phyloP scores from a whole-genome alignment of 1,140 invertebrate species.

The Charaxes varanes region DNA sequence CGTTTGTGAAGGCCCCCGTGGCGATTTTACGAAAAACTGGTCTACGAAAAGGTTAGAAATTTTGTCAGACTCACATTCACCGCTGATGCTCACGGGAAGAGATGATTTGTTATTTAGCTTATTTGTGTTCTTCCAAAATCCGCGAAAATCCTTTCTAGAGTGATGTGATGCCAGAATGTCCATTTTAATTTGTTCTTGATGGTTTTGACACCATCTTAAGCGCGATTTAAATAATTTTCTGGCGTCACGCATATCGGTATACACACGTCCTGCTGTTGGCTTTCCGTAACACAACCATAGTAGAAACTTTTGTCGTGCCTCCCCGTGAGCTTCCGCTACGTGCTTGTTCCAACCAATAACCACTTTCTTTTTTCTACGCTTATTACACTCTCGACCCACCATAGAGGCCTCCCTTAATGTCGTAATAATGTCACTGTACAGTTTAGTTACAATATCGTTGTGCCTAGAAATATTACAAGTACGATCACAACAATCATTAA shows the following conservation, averaged over 20 bases:
- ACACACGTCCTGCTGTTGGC: background rate
- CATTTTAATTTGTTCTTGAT: no score
- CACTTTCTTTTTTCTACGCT: no score
- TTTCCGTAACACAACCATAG: background rate
- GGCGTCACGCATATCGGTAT: slow-evolving; percentile 1
- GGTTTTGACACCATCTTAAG: no score
- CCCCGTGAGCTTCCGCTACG: background rate
- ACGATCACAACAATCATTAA: slow-evolving; percentile 2
- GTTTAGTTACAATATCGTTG: slow-evolving; percentile 1
- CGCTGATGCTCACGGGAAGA: slow-evolving; percentile 13
- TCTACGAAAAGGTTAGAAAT: slow-evolving; percentile 19
- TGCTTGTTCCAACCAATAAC: slow-evolving; percentile 7
- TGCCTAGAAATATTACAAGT: slow-evolving; percentile 5
- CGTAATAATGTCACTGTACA: slow-evolving; percentile 6
- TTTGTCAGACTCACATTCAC: slow-evolving; percentile 2
- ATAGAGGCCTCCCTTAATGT: background rate
- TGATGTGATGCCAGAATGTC: no score
- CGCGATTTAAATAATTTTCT: slow-evolving; percentile 5
- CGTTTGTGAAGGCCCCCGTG: slow-evolving; percentile 5
- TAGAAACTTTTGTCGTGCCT: slow-evolving; percentile 2
- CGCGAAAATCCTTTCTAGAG: slow-evolving; percentile 10
- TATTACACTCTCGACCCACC: no score
- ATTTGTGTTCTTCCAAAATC: slow-evolving; percentile 19
- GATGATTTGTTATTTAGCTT: no score
- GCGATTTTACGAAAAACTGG: slow-evolving; percentile 20